Evolutionary conservation across 64 coral and sea anemone genomes (phyloP).

Genomic region (Montipora efflorescens): DNA sequence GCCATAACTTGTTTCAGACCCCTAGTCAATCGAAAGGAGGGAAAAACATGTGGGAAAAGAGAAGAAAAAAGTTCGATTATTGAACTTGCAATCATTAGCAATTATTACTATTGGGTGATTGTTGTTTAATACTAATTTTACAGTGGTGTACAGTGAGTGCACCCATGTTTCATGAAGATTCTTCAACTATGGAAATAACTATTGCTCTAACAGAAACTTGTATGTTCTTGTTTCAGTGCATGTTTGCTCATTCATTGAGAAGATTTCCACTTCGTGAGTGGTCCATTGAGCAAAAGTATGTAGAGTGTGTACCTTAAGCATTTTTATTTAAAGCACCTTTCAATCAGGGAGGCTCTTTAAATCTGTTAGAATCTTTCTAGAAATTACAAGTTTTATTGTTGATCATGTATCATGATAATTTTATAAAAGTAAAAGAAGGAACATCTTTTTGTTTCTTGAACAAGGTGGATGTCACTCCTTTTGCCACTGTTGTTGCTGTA

Average conservation of each 20-base stretch:
- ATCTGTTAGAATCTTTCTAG: background rate
- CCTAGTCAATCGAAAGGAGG: too few species aligned
- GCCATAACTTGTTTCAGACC: too few species aligned
- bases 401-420: too few species aligned
- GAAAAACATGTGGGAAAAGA: too few species aligned
- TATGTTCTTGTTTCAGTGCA: slow-evolving; percentile 74
- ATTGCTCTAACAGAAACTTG: background rate
- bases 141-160: too few species aligned
- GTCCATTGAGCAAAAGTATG: slow-evolving; percentile 99
- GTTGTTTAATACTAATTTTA: too few species aligned
- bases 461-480: slow-evolving; percentile 95
- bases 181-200: too few species aligned
- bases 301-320: background rate
- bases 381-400: background rate
- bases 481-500: slow-evolving; percentile 90
- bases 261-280: slow-evolving; percentile 92
- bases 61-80: too few species aligned
- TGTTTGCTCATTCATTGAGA: slow-evolving; percentile 98
- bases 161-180: too few species aligned
- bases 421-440: background rate
- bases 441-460: background rate
- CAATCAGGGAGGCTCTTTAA: background rate
- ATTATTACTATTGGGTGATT: too few species aligned
- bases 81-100: too few species aligned
- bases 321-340: background rate